These are phyloP conservation scores for Lutjanus erythropterus DNA, from an alignment of 2,113 vertebrate species.

Conservation along the genomic window DNA sequence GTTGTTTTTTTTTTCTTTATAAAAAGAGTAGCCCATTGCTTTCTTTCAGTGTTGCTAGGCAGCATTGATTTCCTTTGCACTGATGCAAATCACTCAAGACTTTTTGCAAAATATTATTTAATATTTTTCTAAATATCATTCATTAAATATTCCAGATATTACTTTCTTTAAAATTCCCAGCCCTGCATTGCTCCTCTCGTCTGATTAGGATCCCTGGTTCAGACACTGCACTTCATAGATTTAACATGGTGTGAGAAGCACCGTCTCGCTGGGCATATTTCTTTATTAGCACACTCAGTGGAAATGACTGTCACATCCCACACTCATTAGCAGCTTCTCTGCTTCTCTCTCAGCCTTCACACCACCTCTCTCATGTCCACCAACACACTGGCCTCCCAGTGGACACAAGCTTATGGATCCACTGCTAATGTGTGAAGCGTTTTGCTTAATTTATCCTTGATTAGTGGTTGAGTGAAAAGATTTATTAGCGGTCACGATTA, in stretches of 20 bases:
- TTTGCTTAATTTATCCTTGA: background rate
- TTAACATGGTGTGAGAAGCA: slow-evolving; percentile 19
- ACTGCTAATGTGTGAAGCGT: slow-evolving; percentile 5
- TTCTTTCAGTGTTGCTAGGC: no score
- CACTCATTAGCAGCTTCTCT: slow-evolving; percentile 41
- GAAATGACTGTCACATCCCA: slow-evolving; percentile 53
- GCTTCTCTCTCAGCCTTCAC: slow-evolving; percentile 38
- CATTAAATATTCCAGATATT: no score
- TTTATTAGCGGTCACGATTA: background rate
- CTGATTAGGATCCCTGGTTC: background rate
- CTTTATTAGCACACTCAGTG: slow-evolving; percentile 63
- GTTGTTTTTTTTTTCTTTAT: no score
- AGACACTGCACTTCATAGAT: background rate
- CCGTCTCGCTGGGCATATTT: slow-evolving; percentile 44
- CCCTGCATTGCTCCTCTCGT: background rate
- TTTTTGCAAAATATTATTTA: no score
- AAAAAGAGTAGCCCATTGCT: no score
- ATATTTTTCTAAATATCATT: no score
- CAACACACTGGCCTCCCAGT: slow-evolving; percentile 20
- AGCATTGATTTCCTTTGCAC: background rate
- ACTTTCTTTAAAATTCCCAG: no score
- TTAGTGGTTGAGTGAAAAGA: background rate
- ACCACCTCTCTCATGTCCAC: slow-evolving; percentile 15
- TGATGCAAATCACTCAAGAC: background rate
- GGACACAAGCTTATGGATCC: slow-evolving; percentile 4